Evolutionary conservation across 2,888 invertebrate genomes (phyloP).

Genomic region (Psylliodes chrysocephalus): DNA sequence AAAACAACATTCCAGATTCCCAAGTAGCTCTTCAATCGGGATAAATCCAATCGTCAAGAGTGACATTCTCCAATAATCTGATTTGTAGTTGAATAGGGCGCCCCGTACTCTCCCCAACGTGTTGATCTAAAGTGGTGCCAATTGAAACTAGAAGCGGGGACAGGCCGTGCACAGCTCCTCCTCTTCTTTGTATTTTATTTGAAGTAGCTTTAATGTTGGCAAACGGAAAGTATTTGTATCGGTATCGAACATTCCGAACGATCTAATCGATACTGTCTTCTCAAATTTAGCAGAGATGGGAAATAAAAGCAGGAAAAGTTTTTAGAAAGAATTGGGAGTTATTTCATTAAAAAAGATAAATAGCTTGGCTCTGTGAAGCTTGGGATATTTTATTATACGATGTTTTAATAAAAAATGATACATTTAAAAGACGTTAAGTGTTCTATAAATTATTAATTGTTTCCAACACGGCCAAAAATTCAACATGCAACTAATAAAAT

Average conservation of each 20-base stretch:
- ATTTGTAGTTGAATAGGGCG: conserved; percentile 37
- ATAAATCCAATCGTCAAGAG: conserved; percentile 38
- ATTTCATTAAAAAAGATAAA: too few relatives aligned
- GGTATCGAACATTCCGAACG: not conserved
- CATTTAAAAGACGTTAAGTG: too few relatives aligned
- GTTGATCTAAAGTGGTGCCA: conserved; percentile 45
- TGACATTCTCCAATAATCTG: conserved; percentile 45
- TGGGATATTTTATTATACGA: too few relatives aligned
- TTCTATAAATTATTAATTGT: too few relatives aligned
- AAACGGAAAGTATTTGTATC: not conserved
- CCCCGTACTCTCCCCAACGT: conserved; percentile 39
- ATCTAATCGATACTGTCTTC: not conserved
- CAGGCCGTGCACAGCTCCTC: conserved; percentile 34
- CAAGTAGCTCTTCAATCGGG: conserved; percentile 19
- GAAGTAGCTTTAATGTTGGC: conserved; percentile 25
- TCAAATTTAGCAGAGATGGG: too few relatives aligned
- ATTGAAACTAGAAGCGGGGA: conserved; percentile 39
- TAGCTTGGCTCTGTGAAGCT: too few relatives aligned
- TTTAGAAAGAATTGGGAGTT: too few relatives aligned
- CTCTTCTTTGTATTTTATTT: conserved; percentile 48
- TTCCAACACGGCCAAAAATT: too few relatives aligned
- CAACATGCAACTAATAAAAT: too few relatives aligned
- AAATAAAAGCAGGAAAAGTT: too few relatives aligned
- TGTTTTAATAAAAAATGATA: too few relatives aligned
- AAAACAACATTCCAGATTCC: conserved; percentile 2